Evolutionary conservation across 2,888 invertebrate genomes (phyloP), one percentile per base, ranked within the genome.

Genomic region (Hanleya hanleyi): DNA sequence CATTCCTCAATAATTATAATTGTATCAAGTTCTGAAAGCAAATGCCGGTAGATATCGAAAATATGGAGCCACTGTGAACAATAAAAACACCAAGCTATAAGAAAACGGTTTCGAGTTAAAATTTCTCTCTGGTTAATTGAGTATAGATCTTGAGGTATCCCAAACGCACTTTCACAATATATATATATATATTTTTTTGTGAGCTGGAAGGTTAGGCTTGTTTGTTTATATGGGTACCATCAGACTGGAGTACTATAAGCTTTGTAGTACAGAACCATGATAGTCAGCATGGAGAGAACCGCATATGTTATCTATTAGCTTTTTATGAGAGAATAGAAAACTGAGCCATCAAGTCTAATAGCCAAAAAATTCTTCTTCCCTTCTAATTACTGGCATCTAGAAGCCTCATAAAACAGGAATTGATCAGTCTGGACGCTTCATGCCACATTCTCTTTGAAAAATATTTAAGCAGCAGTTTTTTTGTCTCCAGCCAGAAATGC

Each of bases 341-440:
- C 29, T 57, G 22, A 15, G 2, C 57, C 22, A 15, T 29, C 1
- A n/a, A 22, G 32, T 26, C 57, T 57, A 57, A 57, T 57, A 57
- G 32, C 57, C 57, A 57, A 57, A 57, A 57, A 57, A 1, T 57
- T 57, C 57, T 57, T 57, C 57, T 32, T 29, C 26, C 57, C 22
- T 29, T 29, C 57, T 32, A 57, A 57, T 57, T 57, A 57, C 57
- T 57, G 57, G 57, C 57, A 57, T 57, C 22, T 15, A 22, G 29
- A 29, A 57, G 26, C 57, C 22, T 57, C 57, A 32, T 57, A 29
- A 57, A 57, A 57, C 57, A 57, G 57, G 29, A 57, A 57, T 57
- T 57, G 29, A 57, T 57, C 29, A 29, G 57, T 57, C 29, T 15
- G 22, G 57, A 57, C 22, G 22, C 57, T 15, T 57, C 57, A 22